phyloP scores from a whole-genome alignment of 2,888 invertebrate species.

The Kuschelorhynchus macadamiae region DNA sequence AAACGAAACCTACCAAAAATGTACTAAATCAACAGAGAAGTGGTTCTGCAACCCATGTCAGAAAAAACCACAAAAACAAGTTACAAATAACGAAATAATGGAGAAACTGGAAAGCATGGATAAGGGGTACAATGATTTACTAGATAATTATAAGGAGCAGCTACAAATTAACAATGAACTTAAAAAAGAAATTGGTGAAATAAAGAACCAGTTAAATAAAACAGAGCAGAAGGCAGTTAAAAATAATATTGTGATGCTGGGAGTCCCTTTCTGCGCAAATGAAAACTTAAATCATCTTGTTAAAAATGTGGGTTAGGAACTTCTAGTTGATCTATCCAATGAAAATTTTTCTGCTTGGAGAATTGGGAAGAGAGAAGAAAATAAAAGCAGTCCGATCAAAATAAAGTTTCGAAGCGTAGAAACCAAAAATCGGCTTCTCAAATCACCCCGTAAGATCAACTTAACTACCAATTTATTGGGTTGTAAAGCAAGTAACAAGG shows the following conservation, averaged over 20 bases:
- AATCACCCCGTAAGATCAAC: neutral
- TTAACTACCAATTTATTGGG: neutral
- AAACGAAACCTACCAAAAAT: neutral
- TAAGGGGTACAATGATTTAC: neutral
- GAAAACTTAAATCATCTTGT: neutral
- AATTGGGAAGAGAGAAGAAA: neutral
- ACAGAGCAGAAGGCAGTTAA: slow-evolving; percentile 3
- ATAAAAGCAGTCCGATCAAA: neutral
- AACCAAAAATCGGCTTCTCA: neutral
- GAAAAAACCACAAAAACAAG: neutral
- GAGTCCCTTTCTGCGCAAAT: neutral
- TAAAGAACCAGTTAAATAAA: slow-evolving; percentile 16
- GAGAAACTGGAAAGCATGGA: slow-evolving; percentile 9
- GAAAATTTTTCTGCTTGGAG: neutral
- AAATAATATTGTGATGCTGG: slow-evolving; percentile 5
- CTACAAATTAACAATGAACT: slow-evolving; percentile 1
- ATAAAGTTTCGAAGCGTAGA: neutral
- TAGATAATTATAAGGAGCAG: slow-evolving; percentile 6
- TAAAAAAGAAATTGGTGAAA: neutral
- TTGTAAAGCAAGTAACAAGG: neutral
- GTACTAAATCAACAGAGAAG: neutral
- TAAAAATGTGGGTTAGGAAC: neutral
- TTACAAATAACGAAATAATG: slow-evolving; percentile 7
- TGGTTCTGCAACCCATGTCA: neutral
- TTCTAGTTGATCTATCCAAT: neutral